Evolutionary conservation across 2,888 invertebrate genomes (phyloP).

Genomic region (Germaria angustata): DNA sequence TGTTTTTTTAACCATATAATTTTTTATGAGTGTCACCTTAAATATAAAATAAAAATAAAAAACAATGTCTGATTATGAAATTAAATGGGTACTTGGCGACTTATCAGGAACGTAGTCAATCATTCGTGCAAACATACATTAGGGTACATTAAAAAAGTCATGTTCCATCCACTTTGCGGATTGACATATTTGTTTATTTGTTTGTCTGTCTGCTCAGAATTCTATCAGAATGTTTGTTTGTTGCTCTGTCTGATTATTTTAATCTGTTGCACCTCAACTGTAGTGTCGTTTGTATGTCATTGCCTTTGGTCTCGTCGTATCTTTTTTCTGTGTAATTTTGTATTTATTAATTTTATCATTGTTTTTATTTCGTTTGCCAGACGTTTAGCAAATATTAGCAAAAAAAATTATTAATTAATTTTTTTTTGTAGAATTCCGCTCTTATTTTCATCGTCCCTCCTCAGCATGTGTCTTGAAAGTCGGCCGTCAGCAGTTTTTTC

Average conservation of each 20-base stretch:
- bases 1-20: constrained; percentile 35
- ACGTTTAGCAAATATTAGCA: constrained; percentile 76
- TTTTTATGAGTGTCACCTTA: constrained; percentile 26
- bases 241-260: background rate
- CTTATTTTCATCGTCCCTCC: constrained; percentile 11
- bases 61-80: constrained; percentile 18
- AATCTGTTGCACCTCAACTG: background rate
- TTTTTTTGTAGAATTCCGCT: constrained; percentile 66
- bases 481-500: background rate
- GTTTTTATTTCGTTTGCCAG: constrained; percentile 71
- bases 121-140: background rate
- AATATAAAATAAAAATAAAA: background rate
- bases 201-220: background rate
- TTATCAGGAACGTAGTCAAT: constrained; percentile 22
- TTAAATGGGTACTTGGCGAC: background rate
- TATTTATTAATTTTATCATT: background rate
- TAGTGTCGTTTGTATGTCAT: background rate
- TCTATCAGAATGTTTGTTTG: background rate
- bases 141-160: background rate
- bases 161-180: background rate
- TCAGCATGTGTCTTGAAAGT: background rate
- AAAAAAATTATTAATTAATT: constrained; percentile 75
- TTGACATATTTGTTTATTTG: constrained; percentile 13
- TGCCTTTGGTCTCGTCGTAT: background rate
- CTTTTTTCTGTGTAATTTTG: constrained; percentile 27